A percentile compares a stretch with the other conserved stretches of the same genome.
These are phyloP conservation scores for Vespertilio murinus DNA, from an alignment of 2,797 vertebrate species.

Conservation along the genomic window DNA sequence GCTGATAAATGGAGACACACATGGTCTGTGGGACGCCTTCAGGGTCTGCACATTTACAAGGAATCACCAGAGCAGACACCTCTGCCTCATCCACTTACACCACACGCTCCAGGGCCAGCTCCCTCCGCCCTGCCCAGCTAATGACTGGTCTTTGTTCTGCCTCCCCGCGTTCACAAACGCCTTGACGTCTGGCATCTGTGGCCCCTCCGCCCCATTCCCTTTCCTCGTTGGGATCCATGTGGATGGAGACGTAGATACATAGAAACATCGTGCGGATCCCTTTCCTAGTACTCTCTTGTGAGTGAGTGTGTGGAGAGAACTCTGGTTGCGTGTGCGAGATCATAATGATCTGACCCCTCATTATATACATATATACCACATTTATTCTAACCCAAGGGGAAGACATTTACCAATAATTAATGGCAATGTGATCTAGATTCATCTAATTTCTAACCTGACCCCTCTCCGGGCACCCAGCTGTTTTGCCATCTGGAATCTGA, in stretches of 20 bases:
- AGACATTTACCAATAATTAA: neutral
- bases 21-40: neutral
- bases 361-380: no score
- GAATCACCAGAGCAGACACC: neutral
- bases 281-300: neutral
- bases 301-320: neutral
- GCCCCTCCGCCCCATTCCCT: neutral
- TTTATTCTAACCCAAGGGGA: neutral
- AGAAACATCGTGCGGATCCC: neutral
- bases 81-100: neutral
- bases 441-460: neutral
- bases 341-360: no score
- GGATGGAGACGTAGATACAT: neutral
- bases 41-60: neutral
- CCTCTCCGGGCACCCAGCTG: neutral
- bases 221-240: neutral
- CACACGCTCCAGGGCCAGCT: no score
- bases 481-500: neutral
- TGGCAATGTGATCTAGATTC: neutral
- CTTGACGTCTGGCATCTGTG: neutral
- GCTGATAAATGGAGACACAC: neutral
- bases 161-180: neutral
- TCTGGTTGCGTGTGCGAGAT: no score
- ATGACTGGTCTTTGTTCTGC: neutral
- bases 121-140: neutral